Evolutionary conservation across 1,140 invertebrate species (phyloP).

Genomic region (Campodea augens): DNA sequence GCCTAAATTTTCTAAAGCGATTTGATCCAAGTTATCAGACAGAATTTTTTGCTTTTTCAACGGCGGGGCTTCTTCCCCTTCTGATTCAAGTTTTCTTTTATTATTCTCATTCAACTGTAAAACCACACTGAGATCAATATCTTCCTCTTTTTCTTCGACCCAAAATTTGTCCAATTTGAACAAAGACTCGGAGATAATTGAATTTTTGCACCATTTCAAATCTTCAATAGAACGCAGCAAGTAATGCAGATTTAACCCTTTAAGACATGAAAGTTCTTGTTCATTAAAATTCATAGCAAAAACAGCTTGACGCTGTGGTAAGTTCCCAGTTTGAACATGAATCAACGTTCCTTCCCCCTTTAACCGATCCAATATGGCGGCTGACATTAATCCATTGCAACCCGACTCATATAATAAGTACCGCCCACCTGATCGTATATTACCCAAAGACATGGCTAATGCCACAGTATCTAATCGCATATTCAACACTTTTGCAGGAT

Average conservation of each 20-base stretch:
- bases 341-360: constrained; percentile 44
- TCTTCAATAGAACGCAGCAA: neutral
- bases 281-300: constrained; percentile 42
- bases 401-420: constrained; percentile 76
- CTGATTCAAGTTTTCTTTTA: neutral
- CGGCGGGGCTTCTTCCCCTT: neutral
- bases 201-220: neutral
- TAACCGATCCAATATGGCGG: constrained; percentile 44
- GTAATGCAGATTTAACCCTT: neutral
- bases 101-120: neutral
- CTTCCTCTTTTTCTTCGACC: neutral
- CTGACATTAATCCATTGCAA: constrained; percentile 58
- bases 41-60: constrained; percentile 13
- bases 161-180: constrained; percentile 6
- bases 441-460: constrained; percentile 61
- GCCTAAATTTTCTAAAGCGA: constrained; percentile 13
- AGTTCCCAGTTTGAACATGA: constrained; percentile 58
- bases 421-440: constrained; percentile 53
- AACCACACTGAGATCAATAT: neutral
- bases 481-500: constrained; percentile 52
- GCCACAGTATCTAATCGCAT: constrained; percentile 68
- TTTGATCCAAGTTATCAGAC: constrained; percentile 20
- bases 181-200: neutral
- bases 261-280: neutral
- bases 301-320: constrained; percentile 51